phyloP scores from a whole-genome alignment of 2,113 vertebrate species.

The pig (Sus scrofa) region T2T-Sscrofa CM000812.6:144972501-144973000 shows the following conservation, averaged over 20 bases:
- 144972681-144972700: not conserved
- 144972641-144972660: not conserved
- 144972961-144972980: not conserved
- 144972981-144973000: not conserved
- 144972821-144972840: conserved; percentile 1
- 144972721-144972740: not conserved
- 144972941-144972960: not conserved
- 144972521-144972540: not conserved
- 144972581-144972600: not conserved
- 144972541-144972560: not conserved
- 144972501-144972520: not conserved
- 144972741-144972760: not conserved
- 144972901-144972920: not conserved
- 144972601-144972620: not conserved
- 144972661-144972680: not conserved
- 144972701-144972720: not conserved
- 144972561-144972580: not conserved
- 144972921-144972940: too few relatives aligned
- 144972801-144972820: not conserved
- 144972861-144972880: not conserved
- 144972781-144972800: not conserved
- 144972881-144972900: not conserved
- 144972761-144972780: not conserved
- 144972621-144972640: not conserved
- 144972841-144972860: not conserved